Evolutionary conservation across 2,888 invertebrate species (phyloP), one percentile per base, ranked within the genome.

Genomic region (Cabera pusaria): DNA sequence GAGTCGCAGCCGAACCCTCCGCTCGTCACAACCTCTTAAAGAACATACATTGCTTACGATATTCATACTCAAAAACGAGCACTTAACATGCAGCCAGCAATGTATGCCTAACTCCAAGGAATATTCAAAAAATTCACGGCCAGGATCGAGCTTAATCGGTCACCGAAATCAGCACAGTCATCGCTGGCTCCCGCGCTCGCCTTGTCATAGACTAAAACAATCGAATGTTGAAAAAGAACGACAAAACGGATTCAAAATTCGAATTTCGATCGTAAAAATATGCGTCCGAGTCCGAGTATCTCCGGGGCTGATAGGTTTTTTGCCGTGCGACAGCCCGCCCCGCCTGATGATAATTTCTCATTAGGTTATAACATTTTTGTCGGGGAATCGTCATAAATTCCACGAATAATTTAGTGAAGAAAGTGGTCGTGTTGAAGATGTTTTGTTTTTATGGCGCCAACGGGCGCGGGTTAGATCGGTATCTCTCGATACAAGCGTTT

Each of bases 361-460:
- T 88, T 87, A 86, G 83, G 79, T 81, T 85, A 84, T 84, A 85
- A 80, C 81, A 82, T 85, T 86, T 83, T 81, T 81, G 83, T 85
- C 74, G 74, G 80, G 61, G 83, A 78, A 82, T 75, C 82, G 72
- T 84, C 83, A 81, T 87, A 84, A 87, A 87, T 87, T 86, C 86
- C 74, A 76, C 80, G 84, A 86, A 87, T 88, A 83, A 85, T 87
- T 87, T 87, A 72, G 77, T 83, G 79, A 83, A 85, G 86, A 86
- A 86, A 86, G 86, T 85, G 80, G 85, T 78, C 72, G 75, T 79
- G 81, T 77, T 73, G 73, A 66, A 67, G 78, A 79, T 75, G 85
- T 86, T 87, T 88, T 86, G 86, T 88, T 88, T 88, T 88, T 88
- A 86, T 87, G 88, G 87, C 88, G 88, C 88, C 88, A 86, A 76